phyloP scores from a whole-genome alignment of 2,113 vertebrate species.

The Marmota flaviventris region DNA sequence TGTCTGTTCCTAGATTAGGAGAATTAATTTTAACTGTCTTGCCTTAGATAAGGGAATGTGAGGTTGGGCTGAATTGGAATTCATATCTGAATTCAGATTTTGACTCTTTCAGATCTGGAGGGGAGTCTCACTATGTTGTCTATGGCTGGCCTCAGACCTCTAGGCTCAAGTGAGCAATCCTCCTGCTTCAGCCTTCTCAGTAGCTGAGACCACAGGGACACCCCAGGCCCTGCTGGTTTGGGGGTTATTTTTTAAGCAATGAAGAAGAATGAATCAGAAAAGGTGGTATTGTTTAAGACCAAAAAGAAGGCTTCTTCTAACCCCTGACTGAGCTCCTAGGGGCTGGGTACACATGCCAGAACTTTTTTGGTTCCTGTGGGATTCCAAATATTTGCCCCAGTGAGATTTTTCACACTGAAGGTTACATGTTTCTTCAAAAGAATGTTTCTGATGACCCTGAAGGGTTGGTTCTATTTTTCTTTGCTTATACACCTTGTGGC shows the following conservation, averaged over 20 bases:
- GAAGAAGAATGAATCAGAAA: not conserved
- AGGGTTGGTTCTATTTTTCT: constrained; percentile 4
- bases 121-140: not conserved
- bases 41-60: not conserved
- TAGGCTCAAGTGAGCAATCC: too few species aligned
- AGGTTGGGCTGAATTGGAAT: not conserved
- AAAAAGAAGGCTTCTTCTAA: not conserved
- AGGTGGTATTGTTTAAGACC: not conserved
- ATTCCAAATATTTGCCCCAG: not conserved
- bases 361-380: not conserved
- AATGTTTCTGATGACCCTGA: constrained; percentile 12
- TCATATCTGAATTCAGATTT: constrained; percentile 17
- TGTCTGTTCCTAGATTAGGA: not conserved
- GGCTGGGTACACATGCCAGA: not conserved
- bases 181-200: not conserved
- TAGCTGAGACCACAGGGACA: too few species aligned
- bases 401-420: constrained; percentile 29
- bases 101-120: not conserved
- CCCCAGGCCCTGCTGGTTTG: not conserved
- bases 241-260: not conserved
- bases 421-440: not conserved
- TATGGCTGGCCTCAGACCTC: not conserved
- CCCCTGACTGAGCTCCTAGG: not conserved
- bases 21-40: not conserved
- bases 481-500: not conserved